These are phyloP conservation scores for Triplophysa rosa DNA, from an alignment of 2,113 vertebrate genomes.

Conservation along the genomic window DNA sequence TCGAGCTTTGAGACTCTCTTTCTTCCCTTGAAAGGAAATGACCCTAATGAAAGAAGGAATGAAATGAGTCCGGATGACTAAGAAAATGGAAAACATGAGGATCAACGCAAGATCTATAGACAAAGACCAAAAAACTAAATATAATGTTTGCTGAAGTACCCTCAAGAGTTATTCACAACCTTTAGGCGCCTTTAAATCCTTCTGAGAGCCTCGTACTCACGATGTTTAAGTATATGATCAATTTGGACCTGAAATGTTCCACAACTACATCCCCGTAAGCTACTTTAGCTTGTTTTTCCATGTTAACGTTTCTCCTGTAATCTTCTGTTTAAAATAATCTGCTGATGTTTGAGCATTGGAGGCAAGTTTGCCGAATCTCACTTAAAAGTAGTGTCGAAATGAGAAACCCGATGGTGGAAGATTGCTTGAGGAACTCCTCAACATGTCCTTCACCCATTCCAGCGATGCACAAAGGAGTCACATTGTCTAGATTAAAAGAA, in stretches of 20 bases:
- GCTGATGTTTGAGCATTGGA: slow-evolving; percentile 17
- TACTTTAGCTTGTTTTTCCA: too few relatives aligned
- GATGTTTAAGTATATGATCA: too few relatives aligned
- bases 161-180: too few relatives aligned
- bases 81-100: slow-evolving; percentile 3
- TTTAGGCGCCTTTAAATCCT: too few relatives aligned
- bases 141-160: too few relatives aligned
- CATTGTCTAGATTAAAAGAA: slow-evolving; percentile 2
- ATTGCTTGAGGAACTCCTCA: slow-evolving; percentile 9
- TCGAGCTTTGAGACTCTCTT: background rate
- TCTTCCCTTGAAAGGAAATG: background rate
- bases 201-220: too few relatives aligned
- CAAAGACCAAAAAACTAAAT: background rate
- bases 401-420: background rate
- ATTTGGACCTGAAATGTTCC: too few relatives aligned
- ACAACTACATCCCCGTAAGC: too few relatives aligned
- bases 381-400: slow-evolving; percentile 22
- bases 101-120: background rate
- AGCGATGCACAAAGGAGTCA: background rate
- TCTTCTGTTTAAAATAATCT: slow-evolving; percentile 9
- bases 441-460: slow-evolving; percentile 21
- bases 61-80: background rate
- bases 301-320: background rate
- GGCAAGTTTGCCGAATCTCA: background rate
- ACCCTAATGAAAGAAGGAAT: slow-evolving; percentile 12